Base-by-base conservation (phyloP, 1,140 invertebrate genomes). In the Eupristina koningsbergeri region DNA sequence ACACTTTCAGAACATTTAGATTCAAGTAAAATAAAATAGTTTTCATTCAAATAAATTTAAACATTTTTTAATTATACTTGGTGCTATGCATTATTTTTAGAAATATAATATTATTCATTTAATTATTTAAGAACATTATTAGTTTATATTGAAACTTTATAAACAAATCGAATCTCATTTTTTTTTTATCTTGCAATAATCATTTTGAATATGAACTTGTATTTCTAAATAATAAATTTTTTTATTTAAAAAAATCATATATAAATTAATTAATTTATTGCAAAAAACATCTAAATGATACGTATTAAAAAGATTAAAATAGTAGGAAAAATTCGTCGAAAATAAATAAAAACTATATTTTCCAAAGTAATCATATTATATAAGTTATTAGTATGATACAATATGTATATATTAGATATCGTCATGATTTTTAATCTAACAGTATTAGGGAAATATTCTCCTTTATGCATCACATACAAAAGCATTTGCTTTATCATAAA, bases 391-490 rank as follows among this genome's bases (percentile, higher is more conserved):
- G 13, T 67, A 36, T 67, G 15, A 26, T 26, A 63, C 31, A 31
- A 15, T 15, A 19, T 22, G 15, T 34, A 36, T 36, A 15, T 19
- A 22, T 13, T 3, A 67, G 17, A 36, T 19, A 34, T 17, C 31
- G 34, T 67, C 22, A 82, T 69, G 58, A 58, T 84, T 80, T 26
- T 76, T 84, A 29, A 84, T 76, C 78, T 81, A 76, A 76, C 83
- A 84, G 83, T 84, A 84, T 84, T 84, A 84, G 47, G 47, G 19
- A 84, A 84, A 78, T 80, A 84, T 84, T 84, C 78, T 80, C 69
- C 45, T 81, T 84, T 64, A 74, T 75, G 83, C 83, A 80, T 84
- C 83, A 80, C 53, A 75, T n/a, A 41, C 2, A 63, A n/a, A 83
- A 64, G 22, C 39, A 34, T 11, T 61, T 83, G 74, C 17, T 22